Conservation (phyloP, 2,113 vertebrate species). For the Penelope pileata region DNA sequence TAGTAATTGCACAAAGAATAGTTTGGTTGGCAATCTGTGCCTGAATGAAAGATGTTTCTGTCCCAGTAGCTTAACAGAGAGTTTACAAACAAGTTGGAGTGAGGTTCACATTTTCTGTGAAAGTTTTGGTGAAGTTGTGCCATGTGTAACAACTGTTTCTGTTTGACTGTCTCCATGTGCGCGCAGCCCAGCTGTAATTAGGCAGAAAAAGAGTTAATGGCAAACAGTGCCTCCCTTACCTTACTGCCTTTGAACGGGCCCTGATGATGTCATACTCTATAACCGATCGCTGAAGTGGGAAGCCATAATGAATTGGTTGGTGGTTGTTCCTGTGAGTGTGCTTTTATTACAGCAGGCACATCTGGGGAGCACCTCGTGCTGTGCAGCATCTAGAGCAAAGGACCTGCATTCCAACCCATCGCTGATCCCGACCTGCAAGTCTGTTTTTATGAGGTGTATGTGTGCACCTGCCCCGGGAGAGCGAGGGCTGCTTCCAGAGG, state of each 20-base stretch:
- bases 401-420: background rate
- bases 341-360: background rate
- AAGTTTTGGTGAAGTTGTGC: background rate
- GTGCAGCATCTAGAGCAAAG: background rate
- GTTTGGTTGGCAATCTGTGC: background rate
- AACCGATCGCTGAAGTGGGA: background rate
- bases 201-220: background rate
- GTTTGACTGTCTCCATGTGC: background rate
- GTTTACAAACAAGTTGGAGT: fast-evolving
- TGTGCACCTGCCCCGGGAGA: conserved; percentile 29
- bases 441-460: conserved; percentile 63
- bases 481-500: background rate
- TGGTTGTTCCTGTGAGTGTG: background rate
- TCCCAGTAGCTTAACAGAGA: background rate
- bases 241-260: background rate
- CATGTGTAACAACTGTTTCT: background rate
- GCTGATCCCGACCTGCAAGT: conserved; percentile 51
- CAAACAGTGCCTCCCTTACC: background rate
- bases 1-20: background rate
- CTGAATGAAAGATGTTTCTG: background rate
- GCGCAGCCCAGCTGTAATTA: background rate
- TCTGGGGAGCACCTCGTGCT: conserved; percentile 26
- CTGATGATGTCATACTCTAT: background rate
- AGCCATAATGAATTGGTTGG: background rate
- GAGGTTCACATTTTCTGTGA: background rate